phyloP scores from a whole-genome alignment of 2,888 invertebrate species.

The Odontocerum albicorne region DNA sequence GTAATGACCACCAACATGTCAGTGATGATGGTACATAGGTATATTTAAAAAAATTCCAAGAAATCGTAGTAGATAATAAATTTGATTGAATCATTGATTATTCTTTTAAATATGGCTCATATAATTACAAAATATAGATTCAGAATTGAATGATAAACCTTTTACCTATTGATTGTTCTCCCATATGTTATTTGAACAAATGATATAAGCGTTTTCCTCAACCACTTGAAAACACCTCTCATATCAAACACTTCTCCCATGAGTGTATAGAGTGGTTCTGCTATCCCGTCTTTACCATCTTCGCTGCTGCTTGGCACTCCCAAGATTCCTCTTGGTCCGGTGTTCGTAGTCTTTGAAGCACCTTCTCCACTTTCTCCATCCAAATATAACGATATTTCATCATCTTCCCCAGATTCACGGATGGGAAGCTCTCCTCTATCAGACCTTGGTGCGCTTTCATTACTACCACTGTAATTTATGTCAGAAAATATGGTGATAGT shows the following conservation, averaged over 20 bases:
- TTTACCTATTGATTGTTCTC: conserved; percentile 84
- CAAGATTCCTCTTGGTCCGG: conserved; percentile 49
- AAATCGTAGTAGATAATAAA: too few relatives aligned
- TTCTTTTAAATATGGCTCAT: not conserved
- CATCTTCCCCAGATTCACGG: conserved; percentile 77
- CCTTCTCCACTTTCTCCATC: conserved; percentile 62
- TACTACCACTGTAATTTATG: conserved; percentile 57
- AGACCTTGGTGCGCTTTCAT: conserved; percentile 51
- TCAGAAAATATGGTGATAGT: not conserved
- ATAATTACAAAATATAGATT: not conserved
- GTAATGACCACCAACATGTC: too few relatives aligned
- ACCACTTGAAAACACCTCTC: conserved; percentile 85
- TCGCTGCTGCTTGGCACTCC: conserved; percentile 47
- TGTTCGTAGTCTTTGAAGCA: conserved; percentile 44
- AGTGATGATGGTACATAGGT: too few relatives aligned
- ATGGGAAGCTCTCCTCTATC: conserved; percentile 57
- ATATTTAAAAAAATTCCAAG: not conserved
- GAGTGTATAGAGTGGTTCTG: conserved; percentile 85
- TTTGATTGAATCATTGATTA: not conserved
- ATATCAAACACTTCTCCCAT: conserved; percentile 90
- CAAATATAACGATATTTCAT: conserved; percentile 76
- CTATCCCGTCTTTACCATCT: conserved; percentile 81
- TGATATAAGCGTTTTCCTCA: conserved; percentile 83
- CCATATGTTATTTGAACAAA: conserved; percentile 92
- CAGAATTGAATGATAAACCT: too few relatives aligned